Evolutionary conservation across 2,888 invertebrate genomes (phyloP).

Genomic region (Agonopterix alstromeriana): DNA sequence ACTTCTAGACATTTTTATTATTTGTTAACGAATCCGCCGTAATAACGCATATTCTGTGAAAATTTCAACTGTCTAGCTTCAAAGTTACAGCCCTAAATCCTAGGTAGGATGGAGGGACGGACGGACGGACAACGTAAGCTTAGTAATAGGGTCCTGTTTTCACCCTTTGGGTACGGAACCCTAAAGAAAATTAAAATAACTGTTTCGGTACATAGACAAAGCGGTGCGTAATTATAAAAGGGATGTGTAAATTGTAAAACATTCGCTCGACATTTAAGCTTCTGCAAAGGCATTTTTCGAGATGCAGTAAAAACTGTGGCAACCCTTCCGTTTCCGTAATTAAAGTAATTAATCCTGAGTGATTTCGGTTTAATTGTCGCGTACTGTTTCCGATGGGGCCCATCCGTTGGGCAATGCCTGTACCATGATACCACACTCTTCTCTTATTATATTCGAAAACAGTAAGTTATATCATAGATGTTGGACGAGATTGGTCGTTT

Average conservation of each 20-base stretch:
- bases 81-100: too few relatives aligned
- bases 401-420: conserved; percentile 32
- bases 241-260: conserved; percentile 14
- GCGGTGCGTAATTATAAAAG: too few relatives aligned
- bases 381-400: conserved; percentile 49
- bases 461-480: background rate
- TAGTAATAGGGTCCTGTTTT: too few relatives aligned
- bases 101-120: too few relatives aligned
- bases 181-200: too few relatives aligned
- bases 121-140: too few relatives aligned
- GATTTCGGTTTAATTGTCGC: conserved; percentile 65
- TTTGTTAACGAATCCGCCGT: too few relatives aligned
- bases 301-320: conserved; percentile 37
- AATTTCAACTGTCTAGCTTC: too few relatives aligned
- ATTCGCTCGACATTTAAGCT: conserved; percentile 24
- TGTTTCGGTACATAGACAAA: too few relatives aligned
- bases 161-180: too few relatives aligned
- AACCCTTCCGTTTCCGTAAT: conserved; percentile 69
- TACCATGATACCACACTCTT: conserved; percentile 3
- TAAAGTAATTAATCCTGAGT: conserved; percentile 63
- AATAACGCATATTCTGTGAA: too few relatives aligned
- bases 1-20: too few relatives aligned
- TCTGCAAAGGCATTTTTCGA: conserved; percentile 41
- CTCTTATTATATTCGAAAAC: background rate
- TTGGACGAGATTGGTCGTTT: background rate